Base-by-base conservation (phyloP, 2,888 invertebrate genomes). In the Homarus gammarus region DNA sequence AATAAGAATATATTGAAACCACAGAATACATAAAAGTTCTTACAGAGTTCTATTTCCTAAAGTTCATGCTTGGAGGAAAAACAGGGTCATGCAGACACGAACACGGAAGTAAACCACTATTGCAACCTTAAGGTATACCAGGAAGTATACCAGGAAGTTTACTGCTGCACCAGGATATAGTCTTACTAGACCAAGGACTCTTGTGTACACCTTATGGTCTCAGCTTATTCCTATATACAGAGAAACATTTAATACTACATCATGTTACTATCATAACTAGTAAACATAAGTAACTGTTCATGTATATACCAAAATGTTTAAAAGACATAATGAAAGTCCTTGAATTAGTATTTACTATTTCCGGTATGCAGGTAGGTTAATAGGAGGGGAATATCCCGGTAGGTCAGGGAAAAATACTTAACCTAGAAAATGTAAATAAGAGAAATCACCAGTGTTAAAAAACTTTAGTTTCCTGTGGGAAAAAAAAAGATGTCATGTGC, bases 21-120 rank as follows among this genome's bases (percentile, higher is more conserved):
- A 15, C 15, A 70, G 3, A 31, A 83, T 85, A 85, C 38, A 77
- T 85, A 85, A 40, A 18, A 56, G 12, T 56, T 18, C 10, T 44
- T 5, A 56, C 5, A 56, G 8, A 27, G 27, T 64, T 64, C 64
- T 64, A 64, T n/a, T 31, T 40, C 44, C 2, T 36, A 38, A 36
- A 36, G 27, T 64, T 64, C 64, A 64, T 64, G 64, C 64, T 27
- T 64, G 27, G 64, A 64, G 56, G 22, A 56, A n/a, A 3, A 36
- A 72, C 2, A n/a, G 31, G 36, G 56, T 64, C 27, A 64, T 64
- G 64, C 64, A 64, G 64, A 3, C 64, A 64, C 64, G 27, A 64
- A 64, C 64, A 64, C 64, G 5, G n/a, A 64, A 64, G 12, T n/a
- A 64, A 64, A 64, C 1, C 27, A 1, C 64, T 27, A 64, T 2